Percentiles rank a stretch among this genome's conserved stretches.
phyloP scores from a whole-genome alignment of 2,113 vertebrate species.

The Ctenomys sociabilis region DNA sequence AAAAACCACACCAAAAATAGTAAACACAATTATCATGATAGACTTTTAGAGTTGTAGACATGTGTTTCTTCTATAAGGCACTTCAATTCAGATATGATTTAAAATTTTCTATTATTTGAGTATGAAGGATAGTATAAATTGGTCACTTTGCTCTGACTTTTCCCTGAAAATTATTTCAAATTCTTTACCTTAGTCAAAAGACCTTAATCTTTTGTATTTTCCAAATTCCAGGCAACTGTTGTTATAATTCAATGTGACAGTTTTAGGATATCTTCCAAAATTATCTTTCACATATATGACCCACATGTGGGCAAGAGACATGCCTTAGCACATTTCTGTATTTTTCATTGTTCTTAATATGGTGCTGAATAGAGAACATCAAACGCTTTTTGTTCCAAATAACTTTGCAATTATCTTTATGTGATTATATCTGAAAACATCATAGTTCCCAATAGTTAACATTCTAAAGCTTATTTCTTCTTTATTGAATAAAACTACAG shows the following conservation, averaged over 20 bases:
- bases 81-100: background rate
- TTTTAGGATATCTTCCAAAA: background rate
- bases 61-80: background rate
- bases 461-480: background rate
- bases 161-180: background rate
- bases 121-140: background rate
- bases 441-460: background rate
- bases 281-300: background rate
- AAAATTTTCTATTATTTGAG: background rate
- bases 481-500: background rate
- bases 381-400: background rate
- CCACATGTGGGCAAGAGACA: background rate
- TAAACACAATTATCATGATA: background rate
- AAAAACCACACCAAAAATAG: background rate
- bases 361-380: background rate
- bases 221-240: constrained; percentile 2
- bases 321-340: background rate
- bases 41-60: background rate
- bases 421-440: constrained; percentile 6
- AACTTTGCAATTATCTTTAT: background rate
- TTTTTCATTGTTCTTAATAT: background rate
- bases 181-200: background rate
- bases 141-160: background rate
- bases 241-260: background rate
- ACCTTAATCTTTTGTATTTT: background rate